phyloP scores from a whole-genome alignment of 92 coral and sea anemone genomes.

The Parazoanthus atlanticus region DNA sequence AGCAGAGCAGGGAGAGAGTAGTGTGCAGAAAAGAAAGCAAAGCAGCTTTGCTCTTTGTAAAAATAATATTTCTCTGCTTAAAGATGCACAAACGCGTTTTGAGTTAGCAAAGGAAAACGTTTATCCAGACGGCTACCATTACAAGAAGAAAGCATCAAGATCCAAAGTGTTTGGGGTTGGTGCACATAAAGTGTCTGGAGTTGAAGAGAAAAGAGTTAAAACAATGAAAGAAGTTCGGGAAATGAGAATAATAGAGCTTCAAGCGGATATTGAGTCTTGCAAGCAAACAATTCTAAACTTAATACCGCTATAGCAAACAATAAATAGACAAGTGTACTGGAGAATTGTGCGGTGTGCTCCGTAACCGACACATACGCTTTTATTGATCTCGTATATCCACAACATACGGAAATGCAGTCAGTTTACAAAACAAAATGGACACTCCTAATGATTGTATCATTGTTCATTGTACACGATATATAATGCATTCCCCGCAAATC shows the following conservation, averaged over 20 bases:
- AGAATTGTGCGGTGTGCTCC: no score
- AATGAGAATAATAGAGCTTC: slow-evolving; percentile 3
- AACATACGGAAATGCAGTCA: no score
- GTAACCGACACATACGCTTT: no score
- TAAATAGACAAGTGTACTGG: no score
- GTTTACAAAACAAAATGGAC: no score
- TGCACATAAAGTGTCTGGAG: not conserved
- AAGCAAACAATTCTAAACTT: slow-evolving; percentile 41
- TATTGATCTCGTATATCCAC: no score
- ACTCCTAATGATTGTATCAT: no score
- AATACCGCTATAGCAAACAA: no score
- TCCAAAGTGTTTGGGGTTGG: slow-evolving; percentile 44
- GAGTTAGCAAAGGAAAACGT: slow-evolving; percentile 33
- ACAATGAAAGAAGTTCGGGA: slow-evolving; percentile 36
- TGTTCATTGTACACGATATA: no score
- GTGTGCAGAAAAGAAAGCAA: slow-evolving; percentile 13
- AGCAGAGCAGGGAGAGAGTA: not conserved
- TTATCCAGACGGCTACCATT: slow-evolving; percentile 31
- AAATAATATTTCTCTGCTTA: slow-evolving; percentile 28
- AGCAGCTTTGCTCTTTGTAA: slow-evolving; percentile 32
- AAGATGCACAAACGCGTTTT: slow-evolving; percentile 1
- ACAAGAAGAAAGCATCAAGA: slow-evolving; percentile 35
- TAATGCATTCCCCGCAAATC: no score
- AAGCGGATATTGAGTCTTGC: slow-evolving; percentile 38
- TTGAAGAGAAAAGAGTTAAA: slow-evolving; percentile 18